Evolutionary conservation across 2,113 vertebrate species (phyloP).

Genomic region (Aegithalos caudatus): DNA sequence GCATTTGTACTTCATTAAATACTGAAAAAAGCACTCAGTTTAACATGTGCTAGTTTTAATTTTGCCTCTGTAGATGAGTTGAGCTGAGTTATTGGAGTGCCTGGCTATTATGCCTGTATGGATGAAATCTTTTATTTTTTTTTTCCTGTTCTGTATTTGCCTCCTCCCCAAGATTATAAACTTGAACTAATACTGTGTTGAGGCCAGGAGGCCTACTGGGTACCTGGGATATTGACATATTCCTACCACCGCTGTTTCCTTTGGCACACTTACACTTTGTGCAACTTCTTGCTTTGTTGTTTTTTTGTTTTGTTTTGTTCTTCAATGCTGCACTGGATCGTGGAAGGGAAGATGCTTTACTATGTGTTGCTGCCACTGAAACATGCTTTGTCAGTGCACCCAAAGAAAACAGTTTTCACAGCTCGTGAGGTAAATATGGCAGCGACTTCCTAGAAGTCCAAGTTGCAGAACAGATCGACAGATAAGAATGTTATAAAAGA

Average conservation of each 20-base stretch:
- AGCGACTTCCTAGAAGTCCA: not conserved
- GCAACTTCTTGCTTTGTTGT: not conserved
- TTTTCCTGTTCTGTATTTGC: not conserved
- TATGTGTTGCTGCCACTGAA: not conserved
- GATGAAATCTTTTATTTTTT: not conserved
- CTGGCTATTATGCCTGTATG: not conserved
- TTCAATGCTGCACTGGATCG: conserved; percentile 9
- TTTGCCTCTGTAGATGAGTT: conserved; percentile 10
- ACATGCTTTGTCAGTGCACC: not conserved
- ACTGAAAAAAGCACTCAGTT: not conserved
- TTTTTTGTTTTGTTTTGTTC: not conserved
- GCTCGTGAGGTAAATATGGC: not conserved
- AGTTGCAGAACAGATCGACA: not conserved
- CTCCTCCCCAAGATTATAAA: not conserved
- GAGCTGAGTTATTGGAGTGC: not conserved
- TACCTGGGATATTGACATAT: conserved; percentile 7
- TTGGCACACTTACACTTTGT: not conserved
- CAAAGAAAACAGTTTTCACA: conserved; percentile 4
- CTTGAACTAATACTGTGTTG: conserved; percentile 38
- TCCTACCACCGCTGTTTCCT: not conserved
- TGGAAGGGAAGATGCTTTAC: not conserved
- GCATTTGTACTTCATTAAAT: not conserved
- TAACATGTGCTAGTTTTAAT: not conserved
- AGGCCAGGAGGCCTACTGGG: not conserved
- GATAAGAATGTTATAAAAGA: conserved; percentile 5